Evolutionary conservation across 2,888 invertebrate genomes (phyloP).

Genomic region (Andrena chrysosceles): DNA sequence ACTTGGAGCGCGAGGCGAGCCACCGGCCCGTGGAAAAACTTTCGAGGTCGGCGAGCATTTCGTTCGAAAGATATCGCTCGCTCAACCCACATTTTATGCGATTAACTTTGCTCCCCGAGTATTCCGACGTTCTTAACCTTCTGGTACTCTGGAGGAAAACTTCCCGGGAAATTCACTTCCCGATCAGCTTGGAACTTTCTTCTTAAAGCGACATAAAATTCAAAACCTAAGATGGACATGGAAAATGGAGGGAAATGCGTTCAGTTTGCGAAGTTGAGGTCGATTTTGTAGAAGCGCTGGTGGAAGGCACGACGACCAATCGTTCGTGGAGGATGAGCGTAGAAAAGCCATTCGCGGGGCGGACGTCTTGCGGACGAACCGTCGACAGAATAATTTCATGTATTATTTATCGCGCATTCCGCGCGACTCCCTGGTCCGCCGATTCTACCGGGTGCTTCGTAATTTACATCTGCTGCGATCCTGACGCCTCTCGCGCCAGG

Average conservation of each 20-base stretch:
- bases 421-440: conserved; percentile 27
- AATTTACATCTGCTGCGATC: conserved; percentile 11
- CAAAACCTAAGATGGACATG: background rate
- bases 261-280: background rate
- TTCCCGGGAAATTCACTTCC: background rate
- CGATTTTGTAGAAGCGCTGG: conserved; percentile 4
- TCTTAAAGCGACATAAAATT: background rate
- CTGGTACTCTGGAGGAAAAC: background rate
- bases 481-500: too few species aligned
- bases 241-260: background rate
- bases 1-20: conserved; percentile 36
- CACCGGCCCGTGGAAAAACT: conserved; percentile 55
- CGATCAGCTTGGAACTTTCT: conserved; percentile 10
- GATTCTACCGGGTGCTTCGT: conserved; percentile 40
- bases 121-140: conserved; percentile 4
- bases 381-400: conserved; percentile 73
- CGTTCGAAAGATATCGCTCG: conserved; percentile 54
- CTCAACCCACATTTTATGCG: conserved; percentile 57
- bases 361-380: conserved; percentile 38
- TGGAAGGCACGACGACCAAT: conserved; percentile 38
- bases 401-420: conserved; percentile 76
- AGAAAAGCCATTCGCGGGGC: conserved; percentile 53
- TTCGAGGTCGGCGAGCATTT: conserved; percentile 60
- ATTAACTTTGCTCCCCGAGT: conserved; percentile 47
- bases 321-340: conserved; percentile 35